Percentiles rank a stretch among this genome's conserved stretches.
Evolutionary conservation across 2,113 vertebrate species (phyloP).

Genomic region (Lontra canadensis): DNA sequence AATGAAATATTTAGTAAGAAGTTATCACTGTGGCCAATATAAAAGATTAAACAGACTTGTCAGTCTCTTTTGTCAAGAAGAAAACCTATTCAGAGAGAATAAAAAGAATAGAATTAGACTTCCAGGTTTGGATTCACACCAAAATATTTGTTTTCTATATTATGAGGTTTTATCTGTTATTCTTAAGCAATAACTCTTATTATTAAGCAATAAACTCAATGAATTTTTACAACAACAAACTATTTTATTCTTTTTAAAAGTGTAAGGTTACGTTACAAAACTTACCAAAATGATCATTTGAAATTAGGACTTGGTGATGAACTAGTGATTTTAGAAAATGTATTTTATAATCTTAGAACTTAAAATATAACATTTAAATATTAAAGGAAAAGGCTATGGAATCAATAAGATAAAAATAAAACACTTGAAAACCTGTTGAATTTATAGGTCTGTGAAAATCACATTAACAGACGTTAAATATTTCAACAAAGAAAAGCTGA

Average conservation of each 20-base stretch:
- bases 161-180: not conserved
- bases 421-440: not conserved
- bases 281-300: not conserved
- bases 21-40: conserved; percentile 83
- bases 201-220: not conserved
- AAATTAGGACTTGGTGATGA: not conserved
- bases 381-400: not conserved
- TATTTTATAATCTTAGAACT: not conserved
- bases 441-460: not conserved
- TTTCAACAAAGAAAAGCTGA: not conserved
- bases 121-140: not conserved
- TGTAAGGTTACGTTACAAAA: not conserved
- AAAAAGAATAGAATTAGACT: conserved; percentile 59
- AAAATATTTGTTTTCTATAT: not conserved
- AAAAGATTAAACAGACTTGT: conserved; percentile 84
- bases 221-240: not conserved
- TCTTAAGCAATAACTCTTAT: too few species aligned
- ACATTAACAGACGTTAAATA: not conserved
- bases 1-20: conserved; percentile 88
- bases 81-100: conserved; percentile 63
- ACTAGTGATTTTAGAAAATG: not conserved
- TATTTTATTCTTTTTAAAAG: not conserved
- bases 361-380: not conserved
- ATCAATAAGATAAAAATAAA: not conserved
- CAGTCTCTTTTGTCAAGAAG: conserved; percentile 64